These are phyloP conservation scores for Ibidorhyncha struthersii DNA, from an alignment of 2,113 vertebrate genomes.

Conservation along the genomic window DNA sequence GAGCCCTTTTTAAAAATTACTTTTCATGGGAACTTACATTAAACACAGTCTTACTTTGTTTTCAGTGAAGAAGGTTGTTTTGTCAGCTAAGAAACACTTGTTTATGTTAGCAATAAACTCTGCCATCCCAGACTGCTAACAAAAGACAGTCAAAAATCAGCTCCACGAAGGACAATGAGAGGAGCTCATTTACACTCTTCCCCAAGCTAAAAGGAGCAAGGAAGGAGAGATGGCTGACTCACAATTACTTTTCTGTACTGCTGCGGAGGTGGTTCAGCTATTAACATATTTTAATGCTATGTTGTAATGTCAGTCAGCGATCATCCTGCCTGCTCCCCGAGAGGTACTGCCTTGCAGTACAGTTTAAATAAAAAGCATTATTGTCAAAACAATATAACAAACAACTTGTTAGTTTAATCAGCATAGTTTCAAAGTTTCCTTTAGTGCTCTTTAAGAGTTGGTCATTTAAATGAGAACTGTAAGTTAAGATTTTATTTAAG, in stretches of 20 bases:
- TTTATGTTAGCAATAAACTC: slow-evolving; percentile 4
- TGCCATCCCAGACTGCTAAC: not conserved
- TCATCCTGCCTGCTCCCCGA: not conserved
- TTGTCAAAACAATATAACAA: not conserved
- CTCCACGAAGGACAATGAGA: not conserved
- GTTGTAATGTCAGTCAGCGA: not conserved
- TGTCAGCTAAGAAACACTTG: not conserved
- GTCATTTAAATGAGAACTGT: not conserved
- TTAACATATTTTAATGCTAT: not conserved
- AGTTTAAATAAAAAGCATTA: not conserved
- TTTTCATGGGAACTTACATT: not conserved
- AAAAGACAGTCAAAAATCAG: not conserved
- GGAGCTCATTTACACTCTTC: not conserved
- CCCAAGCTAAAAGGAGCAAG: not conserved
- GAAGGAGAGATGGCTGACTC: not conserved
- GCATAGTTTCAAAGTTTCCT: not conserved
- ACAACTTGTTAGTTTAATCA: not conserved
- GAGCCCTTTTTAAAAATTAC: not conserved
- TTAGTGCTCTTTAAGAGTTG: not conserved
- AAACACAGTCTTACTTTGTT: not conserved
- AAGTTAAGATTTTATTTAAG: not conserved
- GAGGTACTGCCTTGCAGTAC: not conserved
- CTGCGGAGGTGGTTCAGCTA: not conserved
- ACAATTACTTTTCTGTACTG: not conserved
- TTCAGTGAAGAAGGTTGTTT: not conserved